These are phyloP conservation scores for Casuarius casuarius DNA, from an alignment of 2,113 vertebrate species.

Conservation along the genomic window DNA sequence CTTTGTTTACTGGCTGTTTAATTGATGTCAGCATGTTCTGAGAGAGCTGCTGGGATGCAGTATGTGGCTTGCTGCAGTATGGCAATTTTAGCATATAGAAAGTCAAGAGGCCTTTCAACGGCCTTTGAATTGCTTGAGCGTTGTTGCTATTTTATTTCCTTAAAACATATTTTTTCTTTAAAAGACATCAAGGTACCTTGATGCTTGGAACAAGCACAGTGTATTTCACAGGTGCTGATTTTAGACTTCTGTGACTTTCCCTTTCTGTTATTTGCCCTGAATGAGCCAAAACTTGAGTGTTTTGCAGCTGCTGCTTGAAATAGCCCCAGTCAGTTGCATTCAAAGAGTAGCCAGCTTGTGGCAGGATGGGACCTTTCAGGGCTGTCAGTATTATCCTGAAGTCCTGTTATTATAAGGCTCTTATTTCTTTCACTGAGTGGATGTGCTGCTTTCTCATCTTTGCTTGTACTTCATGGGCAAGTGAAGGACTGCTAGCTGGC, in stretches of 20 bases:
- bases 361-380: not conserved
- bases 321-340: accelerated
- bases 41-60: not conserved
- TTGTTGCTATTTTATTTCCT: not conserved
- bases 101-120: not conserved
- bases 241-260: not conserved
- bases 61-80: not conserved
- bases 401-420: not conserved
- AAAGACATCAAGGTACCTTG: not conserved
- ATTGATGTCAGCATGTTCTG: not conserved
- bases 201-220: not conserved
- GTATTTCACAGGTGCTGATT: not conserved
- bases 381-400: not conserved
- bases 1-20: not conserved
- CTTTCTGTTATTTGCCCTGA: not conserved
- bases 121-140: not conserved
- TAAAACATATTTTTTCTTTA: not conserved
- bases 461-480: not conserved
- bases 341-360: not conserved
- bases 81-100: not conserved
- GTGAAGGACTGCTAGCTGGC: not conserved
- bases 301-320: not conserved
- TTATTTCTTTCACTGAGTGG: not conserved
- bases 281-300: not conserved
- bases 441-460: not conserved